Evolutionary conservation across 2,113 vertebrate genomes (phyloP).

Genomic region (Pao palembangensis): DNA sequence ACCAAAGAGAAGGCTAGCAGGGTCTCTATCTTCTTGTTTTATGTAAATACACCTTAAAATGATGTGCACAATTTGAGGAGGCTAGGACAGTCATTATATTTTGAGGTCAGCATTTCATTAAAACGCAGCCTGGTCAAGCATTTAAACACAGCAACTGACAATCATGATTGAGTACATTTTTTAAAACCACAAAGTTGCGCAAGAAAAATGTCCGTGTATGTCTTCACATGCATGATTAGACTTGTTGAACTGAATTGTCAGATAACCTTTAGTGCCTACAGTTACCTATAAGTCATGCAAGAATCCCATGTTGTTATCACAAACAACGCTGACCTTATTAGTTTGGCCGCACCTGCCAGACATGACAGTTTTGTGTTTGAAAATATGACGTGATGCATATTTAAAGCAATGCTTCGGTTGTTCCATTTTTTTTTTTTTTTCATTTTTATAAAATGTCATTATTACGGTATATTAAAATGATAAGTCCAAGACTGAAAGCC

Average conservation of each 20-base stretch:
- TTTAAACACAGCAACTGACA: neutral
- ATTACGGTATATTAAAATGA: too few relatives aligned
- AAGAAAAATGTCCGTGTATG: too few relatives aligned
- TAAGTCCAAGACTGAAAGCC: too few relatives aligned
- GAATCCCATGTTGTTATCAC: neutral
- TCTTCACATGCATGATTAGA: neutral
- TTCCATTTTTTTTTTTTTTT: too few relatives aligned
- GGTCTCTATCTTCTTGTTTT: conserved; percentile 25
- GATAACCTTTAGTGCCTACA: neutral
- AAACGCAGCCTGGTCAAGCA: conserved; percentile 2
- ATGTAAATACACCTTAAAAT: conserved; percentile 4
- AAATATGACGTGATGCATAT: neutral
- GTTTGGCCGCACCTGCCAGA: neutral
- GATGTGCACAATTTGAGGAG: conserved; percentile 26
- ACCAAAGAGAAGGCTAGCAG: conserved; percentile 13
- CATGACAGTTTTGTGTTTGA: neutral
- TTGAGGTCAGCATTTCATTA: conserved; percentile 5
- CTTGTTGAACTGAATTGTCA: neutral
- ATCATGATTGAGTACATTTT: too few relatives aligned
- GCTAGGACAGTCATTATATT: conserved; percentile 10
- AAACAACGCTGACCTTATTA: neutral
- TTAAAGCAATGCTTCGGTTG: neutral
- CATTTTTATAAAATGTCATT: too few relatives aligned
- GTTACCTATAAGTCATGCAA: neutral
- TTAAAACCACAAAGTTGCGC: neutral